Conservation (phyloP, 2,888 invertebrate genomes). For the Apoda limacodes region DNA sequence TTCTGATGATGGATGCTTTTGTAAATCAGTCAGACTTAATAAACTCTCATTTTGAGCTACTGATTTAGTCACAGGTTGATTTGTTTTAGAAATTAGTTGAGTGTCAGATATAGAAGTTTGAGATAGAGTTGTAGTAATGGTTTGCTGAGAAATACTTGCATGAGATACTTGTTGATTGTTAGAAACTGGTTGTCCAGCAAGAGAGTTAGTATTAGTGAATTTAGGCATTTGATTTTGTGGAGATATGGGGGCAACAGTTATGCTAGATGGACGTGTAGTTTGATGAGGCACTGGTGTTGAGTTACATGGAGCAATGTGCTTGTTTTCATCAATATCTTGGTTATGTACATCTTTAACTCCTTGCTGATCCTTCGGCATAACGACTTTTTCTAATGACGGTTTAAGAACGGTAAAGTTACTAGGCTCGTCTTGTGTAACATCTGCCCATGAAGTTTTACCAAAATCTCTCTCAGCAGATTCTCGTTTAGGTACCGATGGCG, state of each 20-base stretch:
- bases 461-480: constrained; percentile 62
- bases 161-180: constrained; percentile 31
- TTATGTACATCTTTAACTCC: constrained; percentile 25
- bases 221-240: constrained; percentile 31
- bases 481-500: constrained; percentile 43
- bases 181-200: constrained; percentile 27
- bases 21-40: constrained; percentile 29
- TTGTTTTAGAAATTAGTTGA: constrained; percentile 23
- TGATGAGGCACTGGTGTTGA: constrained; percentile 3
- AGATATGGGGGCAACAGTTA: constrained; percentile 19
- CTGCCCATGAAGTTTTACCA: constrained; percentile 60
- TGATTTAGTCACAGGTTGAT: constrained; percentile 22
- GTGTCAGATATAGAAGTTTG: constrained; percentile 31
- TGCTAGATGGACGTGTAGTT: constrained; percentile 13
- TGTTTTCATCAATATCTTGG: constrained; percentile 28
- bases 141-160: constrained; percentile 28
- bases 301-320: constrained; percentile 22
- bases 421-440: constrained; percentile 52
- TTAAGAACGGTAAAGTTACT: constrained; percentile 26
- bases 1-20: constrained; percentile 35
- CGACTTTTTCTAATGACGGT: constrained; percentile 30
- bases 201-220: constrained; percentile 24
- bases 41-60: constrained; percentile 29
- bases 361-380: constrained; percentile 27
- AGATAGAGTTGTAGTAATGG: constrained; percentile 23